Conservation (phyloP, 2,797 vertebrate genomes). For the Sebastes miniatus region DNA sequence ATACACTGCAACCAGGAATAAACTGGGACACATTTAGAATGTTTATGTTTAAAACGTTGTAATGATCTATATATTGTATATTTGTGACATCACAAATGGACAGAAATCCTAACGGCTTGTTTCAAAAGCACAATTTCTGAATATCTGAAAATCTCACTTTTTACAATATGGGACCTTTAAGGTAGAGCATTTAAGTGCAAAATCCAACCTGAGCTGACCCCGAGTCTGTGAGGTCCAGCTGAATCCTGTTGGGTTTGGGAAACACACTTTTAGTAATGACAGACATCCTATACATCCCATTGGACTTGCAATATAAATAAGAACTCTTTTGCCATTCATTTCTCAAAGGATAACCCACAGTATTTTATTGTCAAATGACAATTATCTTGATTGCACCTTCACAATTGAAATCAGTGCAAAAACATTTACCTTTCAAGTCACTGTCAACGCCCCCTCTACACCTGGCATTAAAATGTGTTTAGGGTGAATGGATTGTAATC, state of each 20-base stretch:
- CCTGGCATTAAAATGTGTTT: not conserved
- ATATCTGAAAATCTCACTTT: too few relatives aligned
- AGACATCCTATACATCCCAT: not conserved
- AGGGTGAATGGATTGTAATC: not conserved
- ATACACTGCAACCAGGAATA: too few relatives aligned
- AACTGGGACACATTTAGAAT: too few relatives aligned
- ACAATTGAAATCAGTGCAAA: slow-evolving; percentile 61
- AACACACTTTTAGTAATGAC: not conserved
- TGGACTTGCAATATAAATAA: not conserved
- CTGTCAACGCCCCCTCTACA: not conserved
- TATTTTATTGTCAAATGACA: slow-evolving; percentile 52
- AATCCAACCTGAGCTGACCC: slow-evolving; percentile 38
- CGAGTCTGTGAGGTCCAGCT: slow-evolving; percentile 10
- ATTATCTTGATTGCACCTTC: slow-evolving; percentile 47
- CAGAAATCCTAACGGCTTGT: too few relatives aligned
- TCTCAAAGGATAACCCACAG: slow-evolving; percentile 40
- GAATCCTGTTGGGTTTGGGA: slow-evolving; percentile 12
- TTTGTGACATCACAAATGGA: too few relatives aligned
- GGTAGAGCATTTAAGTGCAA: not conserved
- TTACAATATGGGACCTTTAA: not conserved
- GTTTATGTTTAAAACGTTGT: too few relatives aligned
- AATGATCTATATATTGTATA: too few relatives aligned
- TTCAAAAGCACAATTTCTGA: too few relatives aligned
- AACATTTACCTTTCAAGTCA: slow-evolving; percentile 30
- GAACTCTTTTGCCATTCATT: not conserved